Base-by-base conservation (phyloP, 2,797 vertebrate genomes). In the Liasis olivaceus region DNA sequence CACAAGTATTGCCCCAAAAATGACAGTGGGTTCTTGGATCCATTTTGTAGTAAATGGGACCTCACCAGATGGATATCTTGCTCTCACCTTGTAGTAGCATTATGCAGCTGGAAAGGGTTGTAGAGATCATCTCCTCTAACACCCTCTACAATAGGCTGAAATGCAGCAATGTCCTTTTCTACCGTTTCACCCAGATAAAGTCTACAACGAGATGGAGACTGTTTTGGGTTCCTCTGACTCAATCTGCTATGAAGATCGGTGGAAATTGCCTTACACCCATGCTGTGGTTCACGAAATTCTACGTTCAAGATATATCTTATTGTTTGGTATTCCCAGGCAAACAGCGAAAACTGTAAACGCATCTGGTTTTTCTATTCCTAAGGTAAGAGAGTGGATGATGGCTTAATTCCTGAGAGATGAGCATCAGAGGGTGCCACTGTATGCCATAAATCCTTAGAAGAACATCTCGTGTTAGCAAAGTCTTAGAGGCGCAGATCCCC, bases 241-340 rank as follows among this genome's bases (percentile, higher is more conserved):
- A 5, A 98, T 96, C 2, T 87, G 63, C 26, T 97, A 98, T 92
- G 97, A 97, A 12, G 97, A 98, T 95, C 95, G 93, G 89, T 97
- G 84, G 89, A 91, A 42, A 72, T 69, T 91, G 54, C 84, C 72
- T 5, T 12, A 47, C 0, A 14, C 47, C 22, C 88, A 98, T 0
- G 98, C 98, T 0, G 98, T 98, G 58, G 97, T 98, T 42, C 97
- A 98, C 0, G 98, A 98, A 92, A 97, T 97, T 0, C 98, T 98
- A 93, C 92, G 97, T n/a, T 97, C 96, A 1, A 92, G 98, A 91
- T 98, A 98, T 2, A 24, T 98, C 0, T 94, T 96, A 26, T 98
- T 98, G 1, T 94, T 97, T 62, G 97, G 96, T 5, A 0, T 98
- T 47, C 97, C 98, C 47, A 98, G 96, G 72, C 96, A 96, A 0